phyloP scores from a whole-genome alignment of 2,888 invertebrate genomes.

The Agrotis ipsilon region DNA sequence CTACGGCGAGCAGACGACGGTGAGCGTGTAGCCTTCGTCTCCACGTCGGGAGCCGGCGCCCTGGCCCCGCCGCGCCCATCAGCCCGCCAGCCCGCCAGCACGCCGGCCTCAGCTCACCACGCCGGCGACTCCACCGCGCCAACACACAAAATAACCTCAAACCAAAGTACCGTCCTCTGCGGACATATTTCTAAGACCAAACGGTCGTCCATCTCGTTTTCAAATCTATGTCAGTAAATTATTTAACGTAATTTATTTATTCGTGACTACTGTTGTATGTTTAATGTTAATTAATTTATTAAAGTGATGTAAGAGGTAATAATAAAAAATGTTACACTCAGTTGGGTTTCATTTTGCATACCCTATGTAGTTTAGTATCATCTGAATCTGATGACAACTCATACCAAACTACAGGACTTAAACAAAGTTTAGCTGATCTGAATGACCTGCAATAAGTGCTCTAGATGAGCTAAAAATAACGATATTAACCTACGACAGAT shows the following conservation, averaged over 20 bases:
- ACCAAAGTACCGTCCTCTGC: slow-evolving; percentile 86
- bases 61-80: slow-evolving; percentile 25
- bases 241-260: slow-evolving; percentile 90
- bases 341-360: slow-evolving; percentile 77
- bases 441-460: not conserved
- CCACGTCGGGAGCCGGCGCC: slow-evolving; percentile 47
- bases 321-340: slow-evolving; percentile 80
- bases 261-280: slow-evolving; percentile 87
- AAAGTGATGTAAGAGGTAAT: slow-evolving; percentile 85
- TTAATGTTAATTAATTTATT: slow-evolving; percentile 86
- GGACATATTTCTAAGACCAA: slow-evolving; percentile 81
- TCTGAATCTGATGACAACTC: not conserved
- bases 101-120: slow-evolving; percentile 52
- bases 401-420: not conserved
- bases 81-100: slow-evolving; percentile 23
- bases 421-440: not conserved
- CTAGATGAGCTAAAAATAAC: not conserved
- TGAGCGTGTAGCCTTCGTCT: slow-evolving; percentile 74
- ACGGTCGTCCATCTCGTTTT: slow-evolving; percentile 81
- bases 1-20: slow-evolving; percentile 88
- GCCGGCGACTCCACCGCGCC: slow-evolving; percentile 71
- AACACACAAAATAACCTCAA: slow-evolving; percentile 84
- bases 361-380: slow-evolving; percentile 2
- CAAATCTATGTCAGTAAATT: slow-evolving; percentile 89
- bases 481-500: not conserved